These are phyloP conservation scores for Erythrocebus patas DNA, from an alignment of 2,113 vertebrate genomes.

Conservation along the genomic window DNA sequence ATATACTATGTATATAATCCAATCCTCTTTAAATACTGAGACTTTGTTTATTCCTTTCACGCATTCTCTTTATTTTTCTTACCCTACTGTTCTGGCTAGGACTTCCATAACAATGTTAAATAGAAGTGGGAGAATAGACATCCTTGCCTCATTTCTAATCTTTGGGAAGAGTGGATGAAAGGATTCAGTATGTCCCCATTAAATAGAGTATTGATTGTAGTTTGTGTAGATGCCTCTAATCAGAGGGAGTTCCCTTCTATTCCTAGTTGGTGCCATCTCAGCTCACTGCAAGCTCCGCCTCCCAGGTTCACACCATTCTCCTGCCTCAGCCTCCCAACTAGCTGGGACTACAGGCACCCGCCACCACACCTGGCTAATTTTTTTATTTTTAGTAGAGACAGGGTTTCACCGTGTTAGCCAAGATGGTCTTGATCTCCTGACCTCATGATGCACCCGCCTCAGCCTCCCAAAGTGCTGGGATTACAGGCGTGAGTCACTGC, in stretches of 20 bases:
- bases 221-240: background rate
- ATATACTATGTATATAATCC: background rate
- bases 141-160: background rate
- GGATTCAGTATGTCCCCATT: background rate
- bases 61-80: conserved; percentile 19
- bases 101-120: background rate
- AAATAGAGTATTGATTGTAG: background rate
- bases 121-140: background rate
- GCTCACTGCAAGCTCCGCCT: too few relatives aligned
- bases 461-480: too few relatives aligned
- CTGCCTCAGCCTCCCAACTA: too few relatives aligned
- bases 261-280: background rate
- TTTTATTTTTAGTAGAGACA: too few relatives aligned
- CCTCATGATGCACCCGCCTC: too few relatives aligned
- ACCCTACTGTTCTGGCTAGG: background rate
- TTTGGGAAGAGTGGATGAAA: background rate
- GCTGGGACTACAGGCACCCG: too few relatives aligned
- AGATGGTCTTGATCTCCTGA: too few relatives aligned
- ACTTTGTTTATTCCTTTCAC: background rate
- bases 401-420: too few relatives aligned
- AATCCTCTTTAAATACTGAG: background rate
- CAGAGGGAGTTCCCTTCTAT: background rate
- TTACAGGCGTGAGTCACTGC: too few relatives aligned
- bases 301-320: too few relatives aligned
- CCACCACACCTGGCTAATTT: too few relatives aligned